These are phyloP conservation scores for Melanostoma mellinum DNA, from an alignment of 2,888 invertebrate genomes.

Conservation along the genomic window DNA sequence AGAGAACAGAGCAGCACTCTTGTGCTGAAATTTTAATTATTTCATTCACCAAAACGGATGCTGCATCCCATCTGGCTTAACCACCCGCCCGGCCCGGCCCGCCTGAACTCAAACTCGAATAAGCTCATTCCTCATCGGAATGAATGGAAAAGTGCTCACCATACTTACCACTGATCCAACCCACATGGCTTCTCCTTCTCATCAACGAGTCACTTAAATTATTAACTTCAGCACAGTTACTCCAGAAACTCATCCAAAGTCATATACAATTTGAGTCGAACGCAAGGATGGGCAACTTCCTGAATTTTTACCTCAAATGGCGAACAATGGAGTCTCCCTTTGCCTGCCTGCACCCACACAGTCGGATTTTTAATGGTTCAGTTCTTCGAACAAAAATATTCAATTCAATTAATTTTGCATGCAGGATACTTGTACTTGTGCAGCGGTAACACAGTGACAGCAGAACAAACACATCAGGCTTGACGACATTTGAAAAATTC, in stretches of 20 bases:
- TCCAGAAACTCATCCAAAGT: conserved; percentile 52
- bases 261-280: conserved; percentile 11
- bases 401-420: conserved; percentile 67
- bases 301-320: conserved; percentile 54
- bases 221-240: conserved; percentile 57
- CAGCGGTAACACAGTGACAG: conserved; percentile 19
- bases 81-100: background rate
- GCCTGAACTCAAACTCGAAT: background rate
- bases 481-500: conserved; percentile 70
- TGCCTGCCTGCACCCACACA: background rate
- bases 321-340: conserved; percentile 43
- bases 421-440: conserved; percentile 19
- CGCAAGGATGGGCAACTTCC: conserved; percentile 32
- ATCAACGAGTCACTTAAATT: conserved; percentile 69
- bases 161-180: conserved; percentile 17
- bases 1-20: conserved; percentile 48
- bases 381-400: conserved; percentile 59
- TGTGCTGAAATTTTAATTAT: conserved; percentile 73
- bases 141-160: conserved; percentile 47
- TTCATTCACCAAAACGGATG: conserved; percentile 68
- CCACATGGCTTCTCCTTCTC: conserved; percentile 7
- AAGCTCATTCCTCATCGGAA: background rate
- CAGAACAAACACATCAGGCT: conserved; percentile 50
- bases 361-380: conserved; percentile 28
- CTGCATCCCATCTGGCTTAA: conserved; percentile 39